phyloP scores from a whole-genome alignment of 2,888 invertebrate genomes.

The Loripinus fragilis region DNA sequence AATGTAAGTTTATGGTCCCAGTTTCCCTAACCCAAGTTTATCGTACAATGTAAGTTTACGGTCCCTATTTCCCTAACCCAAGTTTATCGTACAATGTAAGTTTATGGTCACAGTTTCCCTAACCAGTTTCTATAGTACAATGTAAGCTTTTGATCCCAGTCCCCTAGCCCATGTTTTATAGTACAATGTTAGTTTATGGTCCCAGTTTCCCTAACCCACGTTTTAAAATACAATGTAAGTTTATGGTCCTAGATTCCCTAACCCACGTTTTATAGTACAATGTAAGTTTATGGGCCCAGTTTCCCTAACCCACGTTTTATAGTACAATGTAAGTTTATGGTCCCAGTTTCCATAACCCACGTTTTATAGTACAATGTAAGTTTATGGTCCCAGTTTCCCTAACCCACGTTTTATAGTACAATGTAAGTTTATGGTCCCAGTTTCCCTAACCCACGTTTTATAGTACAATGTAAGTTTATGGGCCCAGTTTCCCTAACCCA shows the following conservation, averaged over 20 bases:
- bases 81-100: constrained; percentile 1
- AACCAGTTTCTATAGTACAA: background rate
- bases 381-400: background rate
- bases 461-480: constrained; percentile 4
- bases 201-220: constrained; percentile 7
- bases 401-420: background rate
- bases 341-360: background rate
- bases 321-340: constrained; percentile 5
- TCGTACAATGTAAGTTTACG: constrained; percentile 3
- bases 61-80: background rate
- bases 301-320: background rate
- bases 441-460: background rate
- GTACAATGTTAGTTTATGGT: background rate
- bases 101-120: constrained; percentile 9
- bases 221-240: background rate
- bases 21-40: background rate
- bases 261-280: background rate
- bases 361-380: background rate
- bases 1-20: constrained; percentile 7
- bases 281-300: background rate
- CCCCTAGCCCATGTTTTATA: background rate
- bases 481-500: background rate
- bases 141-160: constrained; percentile 10
- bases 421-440: background rate
- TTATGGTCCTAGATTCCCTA: constrained; percentile 4